These are phyloP conservation scores for Fringilla coelebs DNA, from an alignment of 2,797 vertebrate genomes.

Conservation along the genomic window DNA sequence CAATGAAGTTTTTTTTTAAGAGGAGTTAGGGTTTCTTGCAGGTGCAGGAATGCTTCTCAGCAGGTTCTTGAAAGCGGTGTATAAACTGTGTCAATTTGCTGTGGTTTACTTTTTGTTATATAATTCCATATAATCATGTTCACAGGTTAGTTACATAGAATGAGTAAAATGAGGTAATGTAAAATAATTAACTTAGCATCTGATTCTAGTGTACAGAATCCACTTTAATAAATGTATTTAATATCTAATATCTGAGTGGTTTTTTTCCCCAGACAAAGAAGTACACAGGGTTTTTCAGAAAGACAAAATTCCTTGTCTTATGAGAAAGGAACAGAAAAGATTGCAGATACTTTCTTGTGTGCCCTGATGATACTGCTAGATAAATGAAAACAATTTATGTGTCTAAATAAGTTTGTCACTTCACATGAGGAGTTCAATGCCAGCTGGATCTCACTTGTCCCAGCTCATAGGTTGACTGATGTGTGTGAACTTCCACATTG, in stretches of 20 bases:
- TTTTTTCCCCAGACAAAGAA: background rate
- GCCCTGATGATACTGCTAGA: background rate
- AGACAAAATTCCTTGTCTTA: background rate
- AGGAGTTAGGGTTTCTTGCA: conserved; percentile 48
- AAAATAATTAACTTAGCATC: background rate
- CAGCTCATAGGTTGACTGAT: background rate
- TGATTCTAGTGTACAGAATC: background rate
- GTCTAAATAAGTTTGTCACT: background rate
- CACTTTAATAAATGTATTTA: background rate
- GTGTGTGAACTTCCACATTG: background rate
- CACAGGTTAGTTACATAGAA: background rate
- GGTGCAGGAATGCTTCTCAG: conserved; percentile 27
- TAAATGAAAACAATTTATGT: background rate
- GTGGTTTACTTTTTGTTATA: background rate
- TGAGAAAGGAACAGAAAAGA: background rate
- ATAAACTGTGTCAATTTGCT: background rate
- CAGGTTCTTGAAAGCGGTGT: background rate
- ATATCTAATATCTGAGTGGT: background rate
- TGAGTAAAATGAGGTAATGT: background rate
- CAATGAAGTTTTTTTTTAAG: background rate
- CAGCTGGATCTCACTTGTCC: background rate
- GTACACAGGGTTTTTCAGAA: background rate
- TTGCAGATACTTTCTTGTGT: background rate
- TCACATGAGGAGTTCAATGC: background rate
- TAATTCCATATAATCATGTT: background rate